A percentile compares a stretch with the other conserved stretches of the same genome.
phyloP scores from a whole-genome alignment of 2,797 vertebrate genomes.

The Neosilurus mollespiculum region DNA sequence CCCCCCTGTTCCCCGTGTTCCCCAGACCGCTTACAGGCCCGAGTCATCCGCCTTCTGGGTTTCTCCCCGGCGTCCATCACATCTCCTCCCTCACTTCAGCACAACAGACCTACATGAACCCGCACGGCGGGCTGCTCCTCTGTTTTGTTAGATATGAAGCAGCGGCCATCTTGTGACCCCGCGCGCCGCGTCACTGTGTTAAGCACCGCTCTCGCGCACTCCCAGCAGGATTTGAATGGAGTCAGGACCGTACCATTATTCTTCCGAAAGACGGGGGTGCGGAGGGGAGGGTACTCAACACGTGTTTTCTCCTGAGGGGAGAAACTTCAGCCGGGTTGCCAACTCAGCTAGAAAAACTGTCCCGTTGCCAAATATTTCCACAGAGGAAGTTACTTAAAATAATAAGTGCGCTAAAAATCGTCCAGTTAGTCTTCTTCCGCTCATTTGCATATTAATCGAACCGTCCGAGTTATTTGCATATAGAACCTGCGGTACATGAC shows the following conservation, averaged over 20 bases:
- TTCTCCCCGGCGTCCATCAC: constrained; percentile 62
- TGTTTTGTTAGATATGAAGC: not conserved
- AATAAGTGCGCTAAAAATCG: not conserved
- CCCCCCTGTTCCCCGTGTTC: constrained; percentile 49
- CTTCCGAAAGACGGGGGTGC: not conserved
- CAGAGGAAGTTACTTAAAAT: not conserved
- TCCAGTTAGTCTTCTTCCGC: not conserved
- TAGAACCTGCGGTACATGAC: not conserved
- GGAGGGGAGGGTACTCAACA: not conserved
- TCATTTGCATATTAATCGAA: not conserved
- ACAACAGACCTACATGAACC: not conserved
- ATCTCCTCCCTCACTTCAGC: constrained; percentile 16
- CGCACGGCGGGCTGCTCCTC: not conserved
- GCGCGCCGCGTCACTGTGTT: not conserved
- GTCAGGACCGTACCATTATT: constrained; percentile 10
- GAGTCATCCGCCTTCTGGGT: constrained; percentile 63
- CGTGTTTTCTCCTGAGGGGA: not conserved
- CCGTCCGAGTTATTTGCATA: not conserved
- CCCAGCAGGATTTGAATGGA: not conserved
- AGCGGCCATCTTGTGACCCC: constrained; percentile 1
- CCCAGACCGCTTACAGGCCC: constrained; percentile 48
- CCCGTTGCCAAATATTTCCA: not conserved
- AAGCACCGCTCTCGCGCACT: not conserved
- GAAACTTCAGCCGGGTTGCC: not conserved
- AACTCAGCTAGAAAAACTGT: not conserved